These are phyloP conservation scores for Leucoraja ocellata DNA, from an alignment of 2,797 vertebrate genomes.

Conservation along the genomic window DNA sequence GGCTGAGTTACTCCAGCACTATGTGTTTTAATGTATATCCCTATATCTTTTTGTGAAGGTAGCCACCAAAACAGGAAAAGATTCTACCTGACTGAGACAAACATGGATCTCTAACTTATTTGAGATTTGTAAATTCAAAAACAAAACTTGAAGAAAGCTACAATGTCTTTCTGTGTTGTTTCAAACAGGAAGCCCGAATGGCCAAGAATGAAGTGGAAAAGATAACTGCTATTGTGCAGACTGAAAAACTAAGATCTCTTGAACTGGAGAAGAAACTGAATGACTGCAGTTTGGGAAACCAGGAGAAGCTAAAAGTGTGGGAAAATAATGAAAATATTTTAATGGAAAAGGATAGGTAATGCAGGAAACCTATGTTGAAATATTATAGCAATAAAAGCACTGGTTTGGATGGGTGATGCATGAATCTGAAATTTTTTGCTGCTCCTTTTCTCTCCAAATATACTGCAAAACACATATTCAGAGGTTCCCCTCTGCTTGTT, in stretches of 20 bases:
- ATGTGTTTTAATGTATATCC: too few species aligned
- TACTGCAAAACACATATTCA: neutral
- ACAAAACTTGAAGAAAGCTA: neutral
- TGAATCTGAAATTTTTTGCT: neutral
- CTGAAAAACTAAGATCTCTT: constrained; percentile 62
- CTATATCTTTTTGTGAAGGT: neutral
- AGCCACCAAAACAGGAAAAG: neutral
- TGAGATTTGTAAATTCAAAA: neutral
- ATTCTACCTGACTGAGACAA: neutral
- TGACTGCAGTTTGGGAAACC: constrained; percentile 48
- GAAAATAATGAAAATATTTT: constrained; percentile 39
- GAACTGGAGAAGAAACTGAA: constrained; percentile 67
- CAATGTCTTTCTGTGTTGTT: neutral
- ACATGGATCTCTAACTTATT: neutral
- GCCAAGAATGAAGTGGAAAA: constrained; percentile 63
- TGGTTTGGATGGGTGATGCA: neutral
- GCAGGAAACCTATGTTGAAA: neutral
- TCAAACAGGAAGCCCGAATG: constrained; percentile 68
- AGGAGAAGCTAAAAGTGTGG: constrained; percentile 44
- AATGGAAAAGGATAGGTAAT: constrained; percentile 64
- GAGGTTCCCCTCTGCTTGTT: neutral
- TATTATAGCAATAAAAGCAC: neutral
- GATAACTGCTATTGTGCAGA: constrained; percentile 63
- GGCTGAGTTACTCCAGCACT: too few species aligned
- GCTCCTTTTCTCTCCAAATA: too few species aligned